These are phyloP conservation scores for Drosophila histrio DNA, from an alignment of 2,888 invertebrate genomes.

Conservation along the genomic window DNA sequence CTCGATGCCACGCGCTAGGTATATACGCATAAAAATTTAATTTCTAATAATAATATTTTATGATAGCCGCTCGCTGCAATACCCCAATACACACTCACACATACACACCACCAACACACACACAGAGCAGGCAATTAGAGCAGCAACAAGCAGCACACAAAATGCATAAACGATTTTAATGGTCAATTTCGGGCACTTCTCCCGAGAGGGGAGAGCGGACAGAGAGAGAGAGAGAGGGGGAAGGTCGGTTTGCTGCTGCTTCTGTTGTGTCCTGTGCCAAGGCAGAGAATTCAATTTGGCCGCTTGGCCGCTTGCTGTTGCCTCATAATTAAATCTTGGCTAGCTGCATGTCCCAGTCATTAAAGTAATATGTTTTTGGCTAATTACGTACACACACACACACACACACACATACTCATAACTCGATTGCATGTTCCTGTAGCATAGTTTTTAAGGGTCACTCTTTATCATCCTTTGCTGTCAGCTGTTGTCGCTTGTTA, in stretches of 20 bases:
- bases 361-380: conserved; percentile 70
- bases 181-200: conserved; percentile 55
- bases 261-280: conserved; percentile 12
- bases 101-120: background rate
- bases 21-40: conserved; percentile 57
- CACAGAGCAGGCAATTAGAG: conserved; percentile 50
- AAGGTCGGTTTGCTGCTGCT: background rate
- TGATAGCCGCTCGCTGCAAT: conserved; percentile 38
- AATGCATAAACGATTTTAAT: conserved; percentile 71
- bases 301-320: conserved; percentile 60
- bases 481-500: conserved; percentile 20
- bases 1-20: conserved; percentile 21
- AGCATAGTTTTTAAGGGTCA: conserved; percentile 4
- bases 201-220: background rate
- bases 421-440: conserved; percentile 47
- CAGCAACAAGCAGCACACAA: conserved; percentile 53
- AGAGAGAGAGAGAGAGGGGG: background rate
- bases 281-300: conserved; percentile 50
- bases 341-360: conserved; percentile 62
- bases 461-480: conserved; percentile 2
- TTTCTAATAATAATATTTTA: conserved; percentile 71
- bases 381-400: conserved; percentile 53
- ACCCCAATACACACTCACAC: conserved; percentile 2
- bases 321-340: conserved; percentile 65
- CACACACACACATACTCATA: conserved; percentile 29